phyloP scores from a whole-genome alignment of 2,888 invertebrate genomes.

The Hesperia comma region DNA sequence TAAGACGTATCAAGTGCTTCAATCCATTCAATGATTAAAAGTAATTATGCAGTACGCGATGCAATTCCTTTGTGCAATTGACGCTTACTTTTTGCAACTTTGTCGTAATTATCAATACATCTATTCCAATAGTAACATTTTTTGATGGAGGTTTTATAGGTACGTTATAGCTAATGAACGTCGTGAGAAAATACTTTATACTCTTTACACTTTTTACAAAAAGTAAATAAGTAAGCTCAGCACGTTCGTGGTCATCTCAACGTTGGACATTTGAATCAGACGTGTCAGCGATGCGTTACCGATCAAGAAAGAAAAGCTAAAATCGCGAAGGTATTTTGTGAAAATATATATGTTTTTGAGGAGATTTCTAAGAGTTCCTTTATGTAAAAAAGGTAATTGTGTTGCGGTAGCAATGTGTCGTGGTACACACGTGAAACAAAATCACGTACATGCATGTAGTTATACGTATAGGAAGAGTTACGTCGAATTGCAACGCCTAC shows the following conservation, averaged over 20 bases:
- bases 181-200: not conserved
- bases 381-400: not conserved
- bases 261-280: too few relatives aligned
- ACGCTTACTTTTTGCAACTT: conserved; percentile 3
- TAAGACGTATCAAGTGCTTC: conserved; percentile 12
- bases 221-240: not conserved
- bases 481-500: conserved; percentile 38
- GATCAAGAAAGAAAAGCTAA: too few relatives aligned
- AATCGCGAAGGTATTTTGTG: too few relatives aligned
- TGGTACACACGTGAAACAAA: not conserved
- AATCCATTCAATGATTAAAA: conserved; percentile 13
- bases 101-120: not conserved
- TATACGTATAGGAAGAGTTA: conserved; percentile 40
- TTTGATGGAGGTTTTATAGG: not conserved
- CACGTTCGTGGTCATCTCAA: too few relatives aligned
- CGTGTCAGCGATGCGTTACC: too few relatives aligned
- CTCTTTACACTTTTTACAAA: not conserved
- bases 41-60: conserved; percentile 12
- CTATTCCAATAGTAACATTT: not conserved
- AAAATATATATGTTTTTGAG: too few relatives aligned
- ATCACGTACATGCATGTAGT: conserved; percentile 15
- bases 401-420: too few relatives aligned
- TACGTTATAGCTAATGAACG: not conserved
- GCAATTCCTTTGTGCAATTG: conserved; percentile 8
- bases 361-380: not conserved